phyloP scores from a whole-genome alignment of 2,888 invertebrate genomes.

The Aleiodes testaceus region DNA sequence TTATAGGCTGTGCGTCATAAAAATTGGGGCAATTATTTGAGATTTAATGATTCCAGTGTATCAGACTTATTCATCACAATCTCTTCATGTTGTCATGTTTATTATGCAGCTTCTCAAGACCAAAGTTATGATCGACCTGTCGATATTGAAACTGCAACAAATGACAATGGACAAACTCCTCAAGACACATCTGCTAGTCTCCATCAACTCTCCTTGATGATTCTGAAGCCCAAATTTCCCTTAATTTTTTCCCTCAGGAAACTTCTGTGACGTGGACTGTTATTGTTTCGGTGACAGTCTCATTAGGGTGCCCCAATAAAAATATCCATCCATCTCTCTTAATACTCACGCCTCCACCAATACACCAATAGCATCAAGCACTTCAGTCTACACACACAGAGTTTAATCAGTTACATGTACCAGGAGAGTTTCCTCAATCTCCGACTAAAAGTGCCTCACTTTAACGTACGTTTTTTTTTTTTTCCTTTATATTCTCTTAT shows the following conservation, averaged over 20 bases:
- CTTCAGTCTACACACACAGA: background rate
- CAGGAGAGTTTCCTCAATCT: conserved; percentile 7
- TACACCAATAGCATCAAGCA: background rate
- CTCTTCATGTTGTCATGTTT: too few relatives aligned
- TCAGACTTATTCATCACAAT: too few relatives aligned
- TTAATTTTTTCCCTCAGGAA: background rate
- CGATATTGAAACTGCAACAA: conserved; percentile 12
- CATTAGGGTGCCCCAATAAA: too few relatives aligned
- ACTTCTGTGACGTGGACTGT: background rate
- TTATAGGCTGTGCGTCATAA: too few relatives aligned
- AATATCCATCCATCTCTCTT: background rate
- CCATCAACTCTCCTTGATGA: background rate
- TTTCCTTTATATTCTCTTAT: background rate
- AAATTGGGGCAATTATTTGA: too few relatives aligned
- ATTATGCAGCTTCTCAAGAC: background rate
- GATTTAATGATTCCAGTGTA: too few relatives aligned
- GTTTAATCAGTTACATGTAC: conserved; percentile 29
- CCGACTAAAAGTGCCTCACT: conserved; percentile 2
- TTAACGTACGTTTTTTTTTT: background rate
- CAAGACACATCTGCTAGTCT: background rate
- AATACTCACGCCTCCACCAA: background rate
- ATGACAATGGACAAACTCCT: conserved; percentile 35
- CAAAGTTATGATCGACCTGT: conserved; percentile 40
- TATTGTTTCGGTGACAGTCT: background rate
- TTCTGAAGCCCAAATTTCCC: background rate